These are phyloP conservation scores for Boloria selene DNA, from an alignment of 2,888 invertebrate species.

Conservation along the genomic window DNA sequence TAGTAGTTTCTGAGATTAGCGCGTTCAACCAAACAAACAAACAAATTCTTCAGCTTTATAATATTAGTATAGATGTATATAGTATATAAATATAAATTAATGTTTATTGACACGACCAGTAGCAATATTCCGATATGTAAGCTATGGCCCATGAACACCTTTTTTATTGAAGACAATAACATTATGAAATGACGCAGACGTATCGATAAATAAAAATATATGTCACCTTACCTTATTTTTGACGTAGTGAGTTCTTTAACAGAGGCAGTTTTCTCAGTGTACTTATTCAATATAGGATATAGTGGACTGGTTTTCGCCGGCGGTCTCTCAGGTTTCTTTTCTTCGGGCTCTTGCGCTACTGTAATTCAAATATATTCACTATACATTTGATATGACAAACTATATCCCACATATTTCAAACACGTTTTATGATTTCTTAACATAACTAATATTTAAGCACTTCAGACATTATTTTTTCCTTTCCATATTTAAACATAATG, in stretches of 20 bases:
- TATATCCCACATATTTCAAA: background rate
- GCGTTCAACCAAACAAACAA: too few relatives aligned
- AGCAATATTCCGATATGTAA: too few relatives aligned
- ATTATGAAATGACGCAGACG: background rate
- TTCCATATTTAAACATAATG: too few relatives aligned
- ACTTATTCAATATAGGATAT: conserved; percentile 73
- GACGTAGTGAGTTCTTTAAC: conserved; percentile 74
- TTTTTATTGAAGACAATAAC: background rate
- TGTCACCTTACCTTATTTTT: conserved; percentile 66
- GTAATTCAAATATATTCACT: conserved; percentile 29
- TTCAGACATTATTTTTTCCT: too few relatives aligned
- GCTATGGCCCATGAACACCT: too few relatives aligned
- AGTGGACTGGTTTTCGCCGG: conserved; percentile 64
- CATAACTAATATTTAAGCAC: too few relatives aligned
- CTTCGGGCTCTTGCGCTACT: conserved; percentile 67
- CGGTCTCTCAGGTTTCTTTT: conserved; percentile 76
- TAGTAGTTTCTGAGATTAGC: too few relatives aligned
- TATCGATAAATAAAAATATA: background rate
- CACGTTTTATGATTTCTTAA: background rate
- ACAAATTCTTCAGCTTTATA: too few relatives aligned
- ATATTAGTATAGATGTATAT: too few relatives aligned
- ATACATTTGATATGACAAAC: background rate
- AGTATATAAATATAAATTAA: too few relatives aligned
- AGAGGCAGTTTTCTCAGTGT: conserved; percentile 73
- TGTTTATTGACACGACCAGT: too few relatives aligned